Conservation (phyloP, 2,888 invertebrate species). For the Argynnis bischoffii region DNA sequence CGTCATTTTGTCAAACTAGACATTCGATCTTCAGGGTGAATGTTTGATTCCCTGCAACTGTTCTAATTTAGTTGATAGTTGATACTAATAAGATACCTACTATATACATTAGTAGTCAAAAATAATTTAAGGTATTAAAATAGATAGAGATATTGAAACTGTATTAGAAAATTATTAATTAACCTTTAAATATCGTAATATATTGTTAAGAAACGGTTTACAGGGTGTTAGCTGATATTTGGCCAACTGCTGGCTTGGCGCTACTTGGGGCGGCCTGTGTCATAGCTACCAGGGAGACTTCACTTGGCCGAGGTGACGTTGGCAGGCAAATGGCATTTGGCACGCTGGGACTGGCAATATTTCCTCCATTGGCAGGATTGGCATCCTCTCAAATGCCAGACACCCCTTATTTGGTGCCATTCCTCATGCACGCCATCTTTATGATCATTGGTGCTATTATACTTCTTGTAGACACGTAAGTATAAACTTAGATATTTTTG, state of each 20-base stretch:
- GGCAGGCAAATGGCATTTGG: slow-evolving; percentile 90
- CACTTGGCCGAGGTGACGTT: slow-evolving; percentile 89
- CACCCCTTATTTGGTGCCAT: slow-evolving; percentile 79
- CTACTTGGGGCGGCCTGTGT: slow-evolving; percentile 89
- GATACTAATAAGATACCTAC: no score
- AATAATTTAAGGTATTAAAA: no score
- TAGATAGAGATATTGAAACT: no score
- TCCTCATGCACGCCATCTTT: slow-evolving; percentile 82
- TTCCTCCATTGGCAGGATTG: slow-evolving; percentile 84
- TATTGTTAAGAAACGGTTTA: not conserved
- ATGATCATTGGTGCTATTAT: slow-evolving; percentile 83
- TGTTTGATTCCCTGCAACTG: slow-evolving; percentile 10
- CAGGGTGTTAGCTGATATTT: slow-evolving; percentile 88
- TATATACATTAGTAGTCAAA: no score
- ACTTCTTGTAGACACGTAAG: slow-evolving; percentile 80
- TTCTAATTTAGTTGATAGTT: not conserved
- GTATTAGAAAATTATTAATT: no score
- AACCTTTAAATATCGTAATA: not conserved
- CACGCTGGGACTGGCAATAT: slow-evolving; percentile 87
- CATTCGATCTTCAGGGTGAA: slow-evolving; percentile 4
- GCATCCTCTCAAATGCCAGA: slow-evolving; percentile 65
- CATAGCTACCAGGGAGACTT: slow-evolving; percentile 91
- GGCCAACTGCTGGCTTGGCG: slow-evolving; percentile 87
- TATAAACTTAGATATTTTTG: slow-evolving; percentile 29
- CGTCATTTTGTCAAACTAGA: not conserved